Conservation (phyloP, 2,888 invertebrate genomes). For the Lycocerus yunnanus region DNA sequence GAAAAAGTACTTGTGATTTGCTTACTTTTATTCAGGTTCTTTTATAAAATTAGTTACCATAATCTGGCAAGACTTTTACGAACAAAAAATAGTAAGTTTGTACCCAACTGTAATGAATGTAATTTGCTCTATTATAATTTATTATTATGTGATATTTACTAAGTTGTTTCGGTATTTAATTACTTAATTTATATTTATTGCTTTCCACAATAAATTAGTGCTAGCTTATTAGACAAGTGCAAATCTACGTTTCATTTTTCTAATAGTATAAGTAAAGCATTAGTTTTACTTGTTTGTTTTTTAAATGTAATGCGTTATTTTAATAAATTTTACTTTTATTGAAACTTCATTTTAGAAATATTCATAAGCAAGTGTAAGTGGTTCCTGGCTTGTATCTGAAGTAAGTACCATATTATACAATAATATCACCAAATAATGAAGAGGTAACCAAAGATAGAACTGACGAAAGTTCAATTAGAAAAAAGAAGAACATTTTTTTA, state of each 20-base stretch:
- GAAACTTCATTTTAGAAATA: no score
- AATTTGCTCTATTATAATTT: background rate
- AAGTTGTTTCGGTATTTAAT: background rate
- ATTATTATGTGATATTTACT: background rate
- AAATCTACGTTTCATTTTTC: background rate
- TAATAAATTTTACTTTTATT: background rate
- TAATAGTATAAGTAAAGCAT: background rate
- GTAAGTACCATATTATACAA: no score
- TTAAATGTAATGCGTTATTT: background rate
- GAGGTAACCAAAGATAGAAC: no score
- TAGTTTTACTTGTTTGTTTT: background rate
- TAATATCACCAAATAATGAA: no score
- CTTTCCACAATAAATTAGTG: background rate
- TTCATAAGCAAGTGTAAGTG: no score
- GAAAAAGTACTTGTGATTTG: background rate
- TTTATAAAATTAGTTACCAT: background rate
- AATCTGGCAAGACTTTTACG: background rate
- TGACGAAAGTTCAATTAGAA: no score
- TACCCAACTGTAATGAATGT: background rate
- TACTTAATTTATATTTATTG: background rate
- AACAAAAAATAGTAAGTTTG: background rate
- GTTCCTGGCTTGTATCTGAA: no score
- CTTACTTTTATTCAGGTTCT: background rate
- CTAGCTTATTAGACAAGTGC: background rate
- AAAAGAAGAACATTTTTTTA: no score